These are phyloP conservation scores for Oryzias dopingdopingensis DNA, from an alignment of 2,797 vertebrate genomes.

Conservation along the genomic window DNA sequence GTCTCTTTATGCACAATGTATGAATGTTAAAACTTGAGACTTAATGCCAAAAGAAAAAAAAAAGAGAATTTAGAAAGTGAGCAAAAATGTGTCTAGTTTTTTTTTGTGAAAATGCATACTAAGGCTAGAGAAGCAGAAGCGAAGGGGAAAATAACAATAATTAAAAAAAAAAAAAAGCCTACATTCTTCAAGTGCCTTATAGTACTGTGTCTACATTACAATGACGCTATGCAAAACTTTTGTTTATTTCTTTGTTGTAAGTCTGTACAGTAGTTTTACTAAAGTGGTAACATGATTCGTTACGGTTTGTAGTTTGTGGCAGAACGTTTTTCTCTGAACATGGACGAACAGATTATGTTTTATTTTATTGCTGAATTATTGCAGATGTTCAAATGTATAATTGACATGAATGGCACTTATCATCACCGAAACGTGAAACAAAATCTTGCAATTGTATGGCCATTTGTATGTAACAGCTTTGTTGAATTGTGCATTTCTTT, in stretches of 20 bases:
- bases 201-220: constrained; percentile 86
- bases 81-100: constrained; percentile 47
- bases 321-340: constrained; percentile 64
- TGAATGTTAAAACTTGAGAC: constrained; percentile 75
- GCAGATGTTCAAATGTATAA: constrained; percentile 67
- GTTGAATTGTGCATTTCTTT: constrained; percentile 87
- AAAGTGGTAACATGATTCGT: constrained; percentile 65
- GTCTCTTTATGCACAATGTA: constrained; percentile 80
- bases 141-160: constrained; percentile 19
- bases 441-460: constrained; percentile 83
- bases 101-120: constrained; percentile 45
- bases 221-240: constrained; percentile 95
- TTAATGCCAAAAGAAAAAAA: constrained; percentile 77
- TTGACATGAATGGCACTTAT: constrained; percentile 59
- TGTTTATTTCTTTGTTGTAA: constrained; percentile 82
- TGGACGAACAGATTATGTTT: constrained; percentile 53
- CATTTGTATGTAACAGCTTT: constrained; percentile 90
- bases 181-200: constrained; percentile 92
- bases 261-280: constrained; percentile 81
- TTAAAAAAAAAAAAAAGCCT: constrained; percentile 72
- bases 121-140: too few relatives aligned
- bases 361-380: constrained; percentile 63
- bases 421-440: constrained; percentile 61
- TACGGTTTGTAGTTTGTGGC: constrained; percentile 63
- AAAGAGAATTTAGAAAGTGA: constrained; percentile 55